phyloP scores from a whole-genome alignment of 1,140 invertebrate species.

The Pseudomyrmex pallidus region DNA sequence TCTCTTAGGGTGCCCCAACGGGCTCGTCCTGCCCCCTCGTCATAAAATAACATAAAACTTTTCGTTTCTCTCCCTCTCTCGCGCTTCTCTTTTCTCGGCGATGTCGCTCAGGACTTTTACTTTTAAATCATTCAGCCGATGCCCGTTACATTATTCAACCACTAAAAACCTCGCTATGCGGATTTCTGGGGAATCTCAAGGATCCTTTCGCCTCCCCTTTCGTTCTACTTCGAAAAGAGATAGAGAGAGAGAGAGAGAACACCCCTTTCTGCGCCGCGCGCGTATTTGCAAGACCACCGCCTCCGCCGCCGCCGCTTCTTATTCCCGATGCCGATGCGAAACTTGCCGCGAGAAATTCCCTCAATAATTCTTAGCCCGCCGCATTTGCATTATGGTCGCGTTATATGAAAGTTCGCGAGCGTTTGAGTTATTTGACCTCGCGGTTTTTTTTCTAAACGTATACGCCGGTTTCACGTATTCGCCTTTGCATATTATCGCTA shows the following conservation, averaged over 20 bases:
- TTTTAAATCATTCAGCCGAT: slow-evolving; percentile 84
- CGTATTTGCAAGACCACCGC: slow-evolving; percentile 56
- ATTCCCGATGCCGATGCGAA: slow-evolving; percentile 61
- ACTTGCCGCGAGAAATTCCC: slow-evolving; percentile 46
- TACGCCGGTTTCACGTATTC: neutral
- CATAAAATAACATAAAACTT: slow-evolving; percentile 76
- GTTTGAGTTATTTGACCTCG: slow-evolving; percentile 33
- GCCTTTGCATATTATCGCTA: no score
- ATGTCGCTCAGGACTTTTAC: slow-evolving; percentile 80
- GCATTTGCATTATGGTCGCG: slow-evolving; percentile 43
- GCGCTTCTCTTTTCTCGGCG: slow-evolving; percentile 48
- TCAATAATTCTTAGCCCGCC: slow-evolving; percentile 62
- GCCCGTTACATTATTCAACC: slow-evolving; percentile 83
- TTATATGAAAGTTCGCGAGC: slow-evolving; percentile 41
- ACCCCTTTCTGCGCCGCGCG: slow-evolving; percentile 22
- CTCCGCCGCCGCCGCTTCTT: slow-evolving; percentile 26
- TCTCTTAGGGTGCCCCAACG: slow-evolving; percentile 68
- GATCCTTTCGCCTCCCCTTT: slow-evolving; percentile 60
- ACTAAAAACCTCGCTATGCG: slow-evolving; percentile 75
- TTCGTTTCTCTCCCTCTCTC: slow-evolving; percentile 60
- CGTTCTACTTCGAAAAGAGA: neutral
- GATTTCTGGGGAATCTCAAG: slow-evolving; percentile 72
- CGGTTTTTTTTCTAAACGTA: neutral
- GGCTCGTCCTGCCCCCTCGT: slow-evolving; percentile 57
- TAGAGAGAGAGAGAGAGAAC: neutral